Evolutionary conservation across 2,113 vertebrate genomes (phyloP), one percentile per base, ranked within the genome.

Genomic region (Apteryx owenii): DNA sequence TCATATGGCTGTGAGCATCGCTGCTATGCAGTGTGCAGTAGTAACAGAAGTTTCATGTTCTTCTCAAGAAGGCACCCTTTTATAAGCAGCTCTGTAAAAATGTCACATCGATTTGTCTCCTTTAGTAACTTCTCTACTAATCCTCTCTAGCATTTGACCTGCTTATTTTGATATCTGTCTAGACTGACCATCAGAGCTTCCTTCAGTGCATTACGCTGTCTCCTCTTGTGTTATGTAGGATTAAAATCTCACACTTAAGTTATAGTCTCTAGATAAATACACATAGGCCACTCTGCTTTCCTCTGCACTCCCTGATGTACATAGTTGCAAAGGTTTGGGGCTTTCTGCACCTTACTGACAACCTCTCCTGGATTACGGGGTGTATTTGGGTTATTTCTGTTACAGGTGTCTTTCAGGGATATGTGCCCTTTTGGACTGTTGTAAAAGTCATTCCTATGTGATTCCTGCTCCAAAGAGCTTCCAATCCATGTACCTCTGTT

Each of bases 341-440:
- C 38, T 81, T 10, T 89, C 70, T 79, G 62, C 60, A 89, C 33
- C 10, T 94, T 38, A 18, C 25, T 89, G 85, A n/a, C n/a, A 60
- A 1, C n/a, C 64, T 89, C 75, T 89, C 33, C 75, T 75, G 18
- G 44, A 10, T 70, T 53, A 18, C 25, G 40, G 61, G 66, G 16
- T 66, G 3, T 89, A 46, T 60, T 82, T 64, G 46, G 46, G 16
- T 64, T 93, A 50, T 83, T 94, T 95, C 81, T 82, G 0, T 58
- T 95, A 50, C 94, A 95, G 86, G 28, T 81, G 4, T 95, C 65
- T 89, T 77, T 85, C 81, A 91, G 54, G 62, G 12, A 26, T 75
- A 38, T 62, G 19, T 77, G 26, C 6, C 62, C 40, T 33, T 94
- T 76, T 58, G 48, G 72, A 53, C 38, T 20, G 26, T 40, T 71